Evolutionary conservation across 2,888 invertebrate genomes (phyloP), one percentile per base, ranked within the genome.

Genomic region (Callimorpha dominula): DNA sequence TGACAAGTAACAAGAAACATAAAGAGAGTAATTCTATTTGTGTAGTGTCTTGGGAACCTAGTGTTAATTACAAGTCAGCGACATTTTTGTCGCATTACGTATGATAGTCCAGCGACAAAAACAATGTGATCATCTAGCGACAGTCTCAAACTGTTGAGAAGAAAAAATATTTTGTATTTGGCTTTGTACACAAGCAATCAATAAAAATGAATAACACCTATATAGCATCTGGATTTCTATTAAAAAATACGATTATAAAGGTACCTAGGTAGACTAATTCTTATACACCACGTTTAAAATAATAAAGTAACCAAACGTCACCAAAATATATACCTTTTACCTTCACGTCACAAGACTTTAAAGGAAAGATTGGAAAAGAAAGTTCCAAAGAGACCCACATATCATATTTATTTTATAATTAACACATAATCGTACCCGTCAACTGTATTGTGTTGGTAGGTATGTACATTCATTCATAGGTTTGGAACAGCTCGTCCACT

Each of bases 11-110:
- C 85, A 74, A 87, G 86, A 88, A 86, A 83, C 84, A 87, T 86
- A 87, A 31, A 31, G 31, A 31, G 86, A 87, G 79, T 87, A 89
- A 86, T 87, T 89, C 88, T 90, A 90, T 92, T 91, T 90, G 88
- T 86, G 85, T 82, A 82, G 80, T 85, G 87, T 85, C 85, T 88
- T 87, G 86, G 78, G 83, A 88, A 84, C 77, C 84, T 88, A 87
- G 90, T 90, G 92, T 88, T 92, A 91, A 92, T 92, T 91, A 89
- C 87, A 83, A 85, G 84, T 80, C 80, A 81, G 87, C 86, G 87
- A 90, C 91, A 92, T 91, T 89, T 91, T 91, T 91, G 88, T 79
- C 81, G 83, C 86, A 86, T 90, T 89, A 90, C 90, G 85, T 88
- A 88, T 81, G 68, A 74, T 62, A 72, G 74, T 64, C 68, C 43